These are phyloP conservation scores for Lasioglossum figueresi DNA, from an alignment of 2,888 invertebrate genomes.

Conservation along the genomic window DNA sequence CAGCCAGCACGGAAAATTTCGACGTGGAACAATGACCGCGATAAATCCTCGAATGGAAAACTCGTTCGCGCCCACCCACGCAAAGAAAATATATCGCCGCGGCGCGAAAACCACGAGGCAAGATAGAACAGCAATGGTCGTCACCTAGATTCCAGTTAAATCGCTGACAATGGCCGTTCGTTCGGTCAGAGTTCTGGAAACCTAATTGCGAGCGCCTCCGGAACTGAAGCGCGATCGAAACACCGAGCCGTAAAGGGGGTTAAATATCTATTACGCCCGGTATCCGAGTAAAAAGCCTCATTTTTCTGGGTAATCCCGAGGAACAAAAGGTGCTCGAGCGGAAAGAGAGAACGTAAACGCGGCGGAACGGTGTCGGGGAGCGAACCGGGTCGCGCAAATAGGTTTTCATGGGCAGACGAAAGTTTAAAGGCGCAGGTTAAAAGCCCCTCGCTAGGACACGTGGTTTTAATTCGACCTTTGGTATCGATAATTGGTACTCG, in stretches of 20 bases:
- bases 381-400: neutral
- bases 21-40: neutral
- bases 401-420: neutral
- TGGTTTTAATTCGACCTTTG: slow-evolving; percentile 31
- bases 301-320: neutral
- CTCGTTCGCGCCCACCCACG: neutral
- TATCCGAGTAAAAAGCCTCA: neutral
- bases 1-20: neutral
- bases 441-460: slow-evolving; percentile 9
- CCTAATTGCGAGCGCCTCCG: neutral
- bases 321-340: neutral
- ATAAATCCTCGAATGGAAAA: neutral
- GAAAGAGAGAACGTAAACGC: neutral
- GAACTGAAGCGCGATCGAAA: neutral
- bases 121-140: neutral
- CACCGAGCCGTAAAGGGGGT: neutral
- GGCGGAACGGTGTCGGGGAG: neutral
- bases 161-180: neutral
- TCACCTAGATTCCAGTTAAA: neutral
- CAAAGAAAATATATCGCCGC: neutral
- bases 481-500: slow-evolving; percentile 53
- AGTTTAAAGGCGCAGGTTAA: neutral
- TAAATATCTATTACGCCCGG: neutral
- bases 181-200: neutral
- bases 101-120: neutral